Conservation (phyloP, 2,113 vertebrate species). For the Lepisosteus osseus region DNA sequence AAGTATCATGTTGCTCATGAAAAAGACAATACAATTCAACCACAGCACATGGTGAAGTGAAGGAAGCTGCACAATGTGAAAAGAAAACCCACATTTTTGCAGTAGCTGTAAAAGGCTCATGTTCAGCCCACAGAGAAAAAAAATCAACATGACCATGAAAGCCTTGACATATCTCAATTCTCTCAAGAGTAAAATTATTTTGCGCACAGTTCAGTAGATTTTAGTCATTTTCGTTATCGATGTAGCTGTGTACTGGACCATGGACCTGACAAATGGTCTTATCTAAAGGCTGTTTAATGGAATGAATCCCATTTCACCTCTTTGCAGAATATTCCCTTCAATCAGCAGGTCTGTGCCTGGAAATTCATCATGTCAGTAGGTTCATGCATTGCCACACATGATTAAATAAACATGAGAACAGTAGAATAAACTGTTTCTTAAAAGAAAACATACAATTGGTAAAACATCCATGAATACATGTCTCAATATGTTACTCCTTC, state of each 20-base stretch:
- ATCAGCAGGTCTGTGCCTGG: conserved; percentile 23
- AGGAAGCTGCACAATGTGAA: too few relatives aligned
- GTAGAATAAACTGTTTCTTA: background rate
- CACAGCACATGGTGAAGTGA: too few relatives aligned
- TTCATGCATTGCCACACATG: background rate
- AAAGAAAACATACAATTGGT: background rate
- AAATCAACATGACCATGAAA: conserved; percentile 29
- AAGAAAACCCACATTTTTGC: too few relatives aligned
- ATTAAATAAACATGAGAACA: conserved; percentile 1
- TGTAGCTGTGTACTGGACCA: conserved; percentile 31
- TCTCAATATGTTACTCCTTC: too few relatives aligned
- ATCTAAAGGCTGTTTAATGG: conserved; percentile 34
- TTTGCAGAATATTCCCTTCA: conserved; percentile 12
- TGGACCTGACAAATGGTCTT: conserved; percentile 28
- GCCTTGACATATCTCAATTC: conserved; percentile 28
- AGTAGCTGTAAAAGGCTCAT: too few relatives aligned
- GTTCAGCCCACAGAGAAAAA: conserved; percentile 10
- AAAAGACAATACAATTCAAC: too few relatives aligned
- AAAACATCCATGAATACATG: too few relatives aligned
- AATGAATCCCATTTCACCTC: conserved; percentile 29
- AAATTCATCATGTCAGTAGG: conserved; percentile 24
- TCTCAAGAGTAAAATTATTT: conserved; percentile 52
- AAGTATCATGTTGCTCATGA: too few relatives aligned
- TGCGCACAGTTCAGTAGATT: conserved; percentile 45
- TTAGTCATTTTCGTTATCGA: conserved; percentile 51